Evolutionary conservation across 2,888 invertebrate genomes (phyloP), one percentile per base, ranked within the genome.

Genomic region (Adineta ricciae): DNA sequence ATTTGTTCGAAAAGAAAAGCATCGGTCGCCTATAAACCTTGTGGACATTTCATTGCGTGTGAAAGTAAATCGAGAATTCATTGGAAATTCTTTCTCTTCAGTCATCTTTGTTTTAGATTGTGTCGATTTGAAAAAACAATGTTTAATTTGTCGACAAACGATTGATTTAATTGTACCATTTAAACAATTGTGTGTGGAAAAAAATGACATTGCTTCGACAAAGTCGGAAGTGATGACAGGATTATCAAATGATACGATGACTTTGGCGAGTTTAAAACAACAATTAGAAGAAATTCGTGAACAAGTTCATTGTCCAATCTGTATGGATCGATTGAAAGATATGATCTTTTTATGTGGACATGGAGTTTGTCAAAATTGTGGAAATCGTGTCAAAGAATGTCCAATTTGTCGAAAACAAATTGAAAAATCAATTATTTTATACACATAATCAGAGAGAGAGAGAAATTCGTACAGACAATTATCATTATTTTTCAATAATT

Each of bases 301-400:
- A 91, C 96, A 96, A 93, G 96, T 90, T 86, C 19, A 82, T 94
- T 98, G 97, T 89, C 97, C 97, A 8, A 96, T 98, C 87, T 98
- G 97, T 91, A 93, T 98, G 92, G 97, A 98, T 92, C 94, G 97
- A 52, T 92, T 97, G 89, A 97, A 97, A 92, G 97, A 98, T 92
- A 97, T 98, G 96, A 96, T 97, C 88, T 97, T 97, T 92, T 93
- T 97, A 82, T 97, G 97, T 91, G 97, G 97, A 11, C 97, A 98
- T 91, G 97, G 97, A 87, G 95, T 96, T 87, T 97, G 97, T 90
- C 97, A 97, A 92, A 95, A 96, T 94, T 98, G 97, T 91, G 97
- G 97, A 50, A 97, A 98, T 92, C 94, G 96, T 89, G 96, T 97
- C 93, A 94, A 94, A 86, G 97, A 97, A 89, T 98, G 97, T 90